Evolutionary conservation across 2,888 invertebrate genomes (phyloP).

Genomic region (Hirudinaria manillensis): DNA sequence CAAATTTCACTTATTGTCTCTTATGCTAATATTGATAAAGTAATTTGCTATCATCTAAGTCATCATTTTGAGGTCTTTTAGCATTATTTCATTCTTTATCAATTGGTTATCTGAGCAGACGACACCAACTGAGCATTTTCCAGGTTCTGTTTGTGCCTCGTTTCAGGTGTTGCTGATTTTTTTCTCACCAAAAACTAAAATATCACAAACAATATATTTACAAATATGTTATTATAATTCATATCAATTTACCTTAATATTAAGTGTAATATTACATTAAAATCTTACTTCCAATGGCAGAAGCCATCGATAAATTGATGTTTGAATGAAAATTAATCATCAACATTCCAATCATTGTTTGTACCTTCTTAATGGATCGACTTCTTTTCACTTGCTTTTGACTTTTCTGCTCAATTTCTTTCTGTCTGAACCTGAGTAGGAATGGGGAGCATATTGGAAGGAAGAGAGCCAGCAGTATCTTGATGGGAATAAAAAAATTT

Average conservation of each 20-base stretch:
- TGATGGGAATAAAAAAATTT: neutral
- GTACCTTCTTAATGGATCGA: neutral
- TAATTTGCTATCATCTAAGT: too few relatives aligned
- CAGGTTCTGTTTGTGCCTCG: neutral
- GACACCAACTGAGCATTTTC: slow-evolving; percentile 7
- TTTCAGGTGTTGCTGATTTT: slow-evolving; percentile 5
- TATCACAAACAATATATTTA: too few relatives aligned
- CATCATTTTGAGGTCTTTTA: too few relatives aligned
- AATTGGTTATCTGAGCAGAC: too few relatives aligned
- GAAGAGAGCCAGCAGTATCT: slow-evolving; percentile 10
- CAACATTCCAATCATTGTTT: neutral
- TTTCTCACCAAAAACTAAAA: slow-evolving; percentile 1
- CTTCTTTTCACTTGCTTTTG: neutral
- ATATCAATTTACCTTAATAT: too few relatives aligned
- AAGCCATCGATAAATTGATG: neutral
- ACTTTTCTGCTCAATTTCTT: slow-evolving; percentile 20
- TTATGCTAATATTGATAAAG: neutral
- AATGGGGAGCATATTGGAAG: slow-evolving; percentile 7
- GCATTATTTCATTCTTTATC: too few relatives aligned
- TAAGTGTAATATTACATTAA: too few relatives aligned
- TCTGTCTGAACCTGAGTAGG: slow-evolving; percentile 18
- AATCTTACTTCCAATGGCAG: too few relatives aligned
- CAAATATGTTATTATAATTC: too few relatives aligned
- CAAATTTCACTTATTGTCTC: neutral
- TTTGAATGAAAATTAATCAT: neutral